Conservation (phyloP, 2,113 vertebrate genomes). For the Alouatta palliata region DNA sequence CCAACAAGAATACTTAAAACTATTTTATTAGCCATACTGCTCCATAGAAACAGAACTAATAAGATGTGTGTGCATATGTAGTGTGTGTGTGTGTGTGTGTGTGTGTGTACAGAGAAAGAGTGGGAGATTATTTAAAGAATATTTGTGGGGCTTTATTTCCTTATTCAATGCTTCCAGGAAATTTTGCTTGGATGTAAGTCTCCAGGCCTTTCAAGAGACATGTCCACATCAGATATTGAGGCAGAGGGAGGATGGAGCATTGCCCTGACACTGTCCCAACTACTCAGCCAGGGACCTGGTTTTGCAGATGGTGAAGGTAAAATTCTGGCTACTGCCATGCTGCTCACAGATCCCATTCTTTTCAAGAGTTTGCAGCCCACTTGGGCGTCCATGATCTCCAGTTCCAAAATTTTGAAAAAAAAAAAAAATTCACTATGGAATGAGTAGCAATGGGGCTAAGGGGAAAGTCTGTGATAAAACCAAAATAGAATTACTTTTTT, state of each 20-base stretch:
- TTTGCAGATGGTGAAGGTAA: neutral
- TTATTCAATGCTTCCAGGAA: neutral
- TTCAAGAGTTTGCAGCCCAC: neutral
- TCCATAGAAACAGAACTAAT: neutral
- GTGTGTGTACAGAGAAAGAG: neutral
- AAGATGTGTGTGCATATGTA: neutral
- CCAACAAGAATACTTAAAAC: neutral
- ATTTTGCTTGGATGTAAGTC: neutral
- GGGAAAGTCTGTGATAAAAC: neutral
- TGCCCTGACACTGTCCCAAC: too few species aligned
- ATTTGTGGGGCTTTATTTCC: neutral
- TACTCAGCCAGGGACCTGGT: neutral
- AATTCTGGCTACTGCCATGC: fast-evolving
- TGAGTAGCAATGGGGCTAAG: neutral
- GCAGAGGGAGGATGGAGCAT: neutral
- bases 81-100: neutral
- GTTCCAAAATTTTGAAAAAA: neutral
- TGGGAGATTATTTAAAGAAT: neutral
- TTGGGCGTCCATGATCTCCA: neutral
- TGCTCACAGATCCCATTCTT: neutral
- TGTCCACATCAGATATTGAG: too few species aligned
- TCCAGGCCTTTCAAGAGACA: neutral
- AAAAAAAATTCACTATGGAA: neutral
- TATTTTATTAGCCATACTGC: neutral
- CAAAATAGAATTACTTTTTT: neutral